Conservation (phyloP, 53 echinoderm and acorn worm genomes). For the Actinopyga echinites region DNA sequence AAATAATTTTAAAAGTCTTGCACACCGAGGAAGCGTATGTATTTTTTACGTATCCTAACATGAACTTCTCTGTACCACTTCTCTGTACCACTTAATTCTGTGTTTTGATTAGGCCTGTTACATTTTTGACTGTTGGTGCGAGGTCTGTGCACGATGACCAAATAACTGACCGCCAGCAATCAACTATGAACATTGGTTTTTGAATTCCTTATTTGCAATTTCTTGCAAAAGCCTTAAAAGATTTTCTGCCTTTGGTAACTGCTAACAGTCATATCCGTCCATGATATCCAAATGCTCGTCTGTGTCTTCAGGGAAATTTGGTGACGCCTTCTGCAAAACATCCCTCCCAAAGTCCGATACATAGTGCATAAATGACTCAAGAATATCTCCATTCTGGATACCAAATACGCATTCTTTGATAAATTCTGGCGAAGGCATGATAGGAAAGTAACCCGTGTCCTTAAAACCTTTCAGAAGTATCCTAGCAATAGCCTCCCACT, state of each 20-base stretch:
- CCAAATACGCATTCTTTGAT: neutral
- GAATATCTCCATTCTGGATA: neutral
- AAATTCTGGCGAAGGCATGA: neutral
- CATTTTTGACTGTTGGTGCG: neutral
- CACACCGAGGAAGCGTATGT: neutral
- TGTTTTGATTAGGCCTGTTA: neutral
- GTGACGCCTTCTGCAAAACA: neutral
- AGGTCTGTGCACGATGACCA: neutral
- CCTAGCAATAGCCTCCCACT: neutral
- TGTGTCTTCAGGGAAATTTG: neutral
- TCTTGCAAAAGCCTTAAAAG: neutral
- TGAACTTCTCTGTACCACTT: neutral
- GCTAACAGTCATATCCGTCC: neutral
- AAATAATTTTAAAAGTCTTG: neutral
- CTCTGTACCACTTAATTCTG: neutral
- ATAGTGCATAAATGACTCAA: neutral
- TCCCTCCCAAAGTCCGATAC: neutral
- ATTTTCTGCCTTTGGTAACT: neutral
- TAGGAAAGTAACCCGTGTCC: neutral
- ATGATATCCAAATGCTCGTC: neutral
- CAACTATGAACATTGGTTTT: neutral
- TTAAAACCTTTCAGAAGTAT: conserved; percentile 2
- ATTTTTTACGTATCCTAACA: neutral
- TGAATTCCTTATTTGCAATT: conserved; percentile 2
- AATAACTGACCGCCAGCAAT: neutral